Base-by-base conservation (phyloP, 2,888 invertebrate genomes). In the Agrochola circellaris region DNA sequence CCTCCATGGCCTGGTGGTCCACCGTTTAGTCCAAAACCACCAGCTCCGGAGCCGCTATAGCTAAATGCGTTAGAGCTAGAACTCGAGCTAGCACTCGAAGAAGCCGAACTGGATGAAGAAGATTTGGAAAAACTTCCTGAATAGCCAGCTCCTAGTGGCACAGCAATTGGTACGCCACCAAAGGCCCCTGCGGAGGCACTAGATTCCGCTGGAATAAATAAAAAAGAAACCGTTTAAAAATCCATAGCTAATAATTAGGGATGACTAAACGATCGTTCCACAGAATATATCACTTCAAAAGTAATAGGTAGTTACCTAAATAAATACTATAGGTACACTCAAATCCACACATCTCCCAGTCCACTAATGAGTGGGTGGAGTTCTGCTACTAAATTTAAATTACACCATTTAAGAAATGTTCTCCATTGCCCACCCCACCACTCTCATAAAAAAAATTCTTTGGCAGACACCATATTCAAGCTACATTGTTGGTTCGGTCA, bases 51-150 rank as follows among this genome's bases (percentile, higher is more conserved):
- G 8, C 95, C 94, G 78, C 91, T 91, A 77, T 92, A 96, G 86
- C 92, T 95, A 84, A 92, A 96, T 61, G 92, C 86, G 66, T 87
- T 87, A 23, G 96, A 93, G 81, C 95, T 94, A 13, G 96, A 92
- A 84, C 95, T 95, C 7, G 96, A 91, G 87, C 95, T 96, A 51
- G 96, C 93, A 89, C 96, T 95, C 2, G 95, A 93, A 60, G 96
- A 93, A 26, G 96, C 93, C 64, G 92, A 95, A 84, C 96, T 96
- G 34, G 96, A 94, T 23, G 97, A 91, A 51, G 95, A 94, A 0
- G 96, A 93, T 86, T 96, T 93, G 51, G 97, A 92, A 91, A 94
- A 93, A 91, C 96, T 95, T 92, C 97, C 95, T 82, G 96, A 93
- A 94, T 91, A 94, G 88, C 94, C 95, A 9, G 89, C 84, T 48